Percentiles rank a stretch among this genome's conserved stretches.
Evolutionary conservation across 2,113 vertebrate species (phyloP).

Genomic region (Genyomyrus donnyi): DNA sequence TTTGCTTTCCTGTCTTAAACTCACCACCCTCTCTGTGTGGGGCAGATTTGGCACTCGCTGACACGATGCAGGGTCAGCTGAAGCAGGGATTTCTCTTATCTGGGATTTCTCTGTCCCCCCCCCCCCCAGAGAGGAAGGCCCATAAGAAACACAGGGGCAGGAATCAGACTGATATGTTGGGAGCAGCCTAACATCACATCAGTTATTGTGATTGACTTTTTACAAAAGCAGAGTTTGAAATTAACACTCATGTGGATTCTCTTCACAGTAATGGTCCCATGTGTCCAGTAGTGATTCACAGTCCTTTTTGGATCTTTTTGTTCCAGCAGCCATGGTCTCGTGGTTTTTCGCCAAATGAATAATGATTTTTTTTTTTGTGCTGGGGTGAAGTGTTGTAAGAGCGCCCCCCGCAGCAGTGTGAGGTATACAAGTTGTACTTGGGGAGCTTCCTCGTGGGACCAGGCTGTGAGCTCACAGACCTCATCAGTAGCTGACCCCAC

Average conservation of each 20-base stretch:
- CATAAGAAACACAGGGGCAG: not conserved
- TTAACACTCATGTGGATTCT: not conserved
- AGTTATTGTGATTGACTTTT: not conserved
- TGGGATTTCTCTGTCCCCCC: too few relatives aligned
- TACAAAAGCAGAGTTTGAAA: not conserved
- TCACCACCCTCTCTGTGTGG: not conserved
- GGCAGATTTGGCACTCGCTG: not conserved
- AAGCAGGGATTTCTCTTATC: too few relatives aligned
- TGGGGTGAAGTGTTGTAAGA: slow-evolving; percentile 39
- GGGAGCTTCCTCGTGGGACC: not conserved
- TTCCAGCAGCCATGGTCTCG: not conserved
- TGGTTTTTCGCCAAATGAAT: not conserved
- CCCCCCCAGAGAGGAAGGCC: too few relatives aligned
- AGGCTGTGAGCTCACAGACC: not conserved
- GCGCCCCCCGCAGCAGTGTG: slow-evolving; percentile 31
- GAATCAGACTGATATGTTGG: not conserved
- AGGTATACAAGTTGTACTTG: slow-evolving; percentile 35
- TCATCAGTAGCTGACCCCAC: slow-evolving; percentile 32
- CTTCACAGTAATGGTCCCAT: not conserved
- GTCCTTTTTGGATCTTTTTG: not conserved
- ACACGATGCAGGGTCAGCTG: not conserved
- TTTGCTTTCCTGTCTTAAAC: not conserved
- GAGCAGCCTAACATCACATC: not conserved
- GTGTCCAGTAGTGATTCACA: not conserved
- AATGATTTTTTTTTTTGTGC: slow-evolving; percentile 22